phyloP scores from a whole-genome alignment of 1,140 invertebrate genomes.

The Gerris buenoi region DNA sequence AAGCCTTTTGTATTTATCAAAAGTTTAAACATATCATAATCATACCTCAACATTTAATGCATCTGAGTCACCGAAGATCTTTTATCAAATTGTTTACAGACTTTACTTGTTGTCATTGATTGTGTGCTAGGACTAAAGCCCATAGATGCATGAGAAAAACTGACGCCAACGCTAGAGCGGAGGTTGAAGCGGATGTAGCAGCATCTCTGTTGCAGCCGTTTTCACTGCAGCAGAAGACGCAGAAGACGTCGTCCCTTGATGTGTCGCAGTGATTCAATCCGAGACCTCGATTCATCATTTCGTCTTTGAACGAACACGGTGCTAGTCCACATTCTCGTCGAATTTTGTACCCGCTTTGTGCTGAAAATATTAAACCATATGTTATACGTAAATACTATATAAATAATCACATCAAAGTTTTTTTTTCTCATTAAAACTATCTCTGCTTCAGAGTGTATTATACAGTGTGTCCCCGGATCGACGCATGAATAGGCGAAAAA shows the following conservation, averaged over 20 bases:
- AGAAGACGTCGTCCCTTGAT: constrained; percentile 29
- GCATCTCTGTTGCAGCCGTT: constrained; percentile 27
- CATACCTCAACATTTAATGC: too few species aligned
- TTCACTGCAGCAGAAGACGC: constrained; percentile 30
- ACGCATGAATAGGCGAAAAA: too few species aligned
- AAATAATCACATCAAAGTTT: too few species aligned
- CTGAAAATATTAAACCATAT: constrained; percentile 24
- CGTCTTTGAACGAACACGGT: constrained; percentile 35
- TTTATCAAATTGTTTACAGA: too few species aligned
- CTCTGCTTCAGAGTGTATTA: too few species aligned
- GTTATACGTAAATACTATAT: too few species aligned
- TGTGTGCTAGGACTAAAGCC: not conserved
- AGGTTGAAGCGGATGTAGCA: not conserved
- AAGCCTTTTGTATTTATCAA: too few species aligned
- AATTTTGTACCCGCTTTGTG: constrained; percentile 28
- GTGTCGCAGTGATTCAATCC: constrained; percentile 32
- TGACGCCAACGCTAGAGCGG: not conserved
- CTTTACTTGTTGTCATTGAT: not conserved
- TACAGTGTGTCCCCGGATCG: too few species aligned
- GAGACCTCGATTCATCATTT: constrained; percentile 29
- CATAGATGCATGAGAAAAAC: not conserved
- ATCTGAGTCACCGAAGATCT: too few species aligned
- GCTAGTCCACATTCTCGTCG: constrained; percentile 36
- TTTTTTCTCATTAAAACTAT: too few species aligned
- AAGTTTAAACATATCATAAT: too few species aligned